Base-by-base conservation (phyloP, 2,113 vertebrate genomes). In the Hippocampus guttulatus region DNA sequence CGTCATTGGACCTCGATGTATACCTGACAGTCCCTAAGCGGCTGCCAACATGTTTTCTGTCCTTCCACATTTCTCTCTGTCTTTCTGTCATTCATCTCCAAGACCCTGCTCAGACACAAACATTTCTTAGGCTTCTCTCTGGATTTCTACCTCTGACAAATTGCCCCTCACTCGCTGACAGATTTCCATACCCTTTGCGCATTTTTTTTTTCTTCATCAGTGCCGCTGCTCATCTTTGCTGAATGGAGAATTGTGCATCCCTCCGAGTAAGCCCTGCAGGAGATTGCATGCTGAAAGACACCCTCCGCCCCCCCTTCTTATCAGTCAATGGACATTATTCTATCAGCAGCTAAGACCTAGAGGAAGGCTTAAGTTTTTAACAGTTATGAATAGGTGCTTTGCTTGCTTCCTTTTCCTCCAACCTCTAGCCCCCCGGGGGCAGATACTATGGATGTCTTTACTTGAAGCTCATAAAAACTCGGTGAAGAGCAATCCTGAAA, bases 301-400 rank as follows among this genome's bases (percentile, higher is more conserved):
- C 67, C 84, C 85, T 38, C 33, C 33, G 33, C 70, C 85, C 25
- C 86, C 81, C 83, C 85, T 77, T 81, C 83, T 84, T 85, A 87
- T 90, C 87, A 89, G 83, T 87, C 89, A 89, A 76, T 88, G 80
- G 76, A 72, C 75, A 72, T 87, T 90, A 88, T 88, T 91, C 90
- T 83, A 80, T 93, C 91, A 91, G 78, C 87, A 25, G 73, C 73
- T 75, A 38, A 81, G 81, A 84, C 90, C 87, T 68, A 65, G 49
- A 88, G 90, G 87, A 85, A 85, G 79, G 47, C 65, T 80, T 64
- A 76, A 77, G 82, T 82, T 89, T 84, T 76, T 82, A 87, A 84
- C 81, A 74, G 80, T 87, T 90, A 89, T 91, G 90, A 91, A 92
- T 89, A 86, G 86, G 71, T 87, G 73, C 76, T 87, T 90, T 86